Percentiles rank a stretch among this genome's conserved stretches.
Conservation (phyloP, 1,140 invertebrate genomes). For the Cotesia glomerata region DNA sequence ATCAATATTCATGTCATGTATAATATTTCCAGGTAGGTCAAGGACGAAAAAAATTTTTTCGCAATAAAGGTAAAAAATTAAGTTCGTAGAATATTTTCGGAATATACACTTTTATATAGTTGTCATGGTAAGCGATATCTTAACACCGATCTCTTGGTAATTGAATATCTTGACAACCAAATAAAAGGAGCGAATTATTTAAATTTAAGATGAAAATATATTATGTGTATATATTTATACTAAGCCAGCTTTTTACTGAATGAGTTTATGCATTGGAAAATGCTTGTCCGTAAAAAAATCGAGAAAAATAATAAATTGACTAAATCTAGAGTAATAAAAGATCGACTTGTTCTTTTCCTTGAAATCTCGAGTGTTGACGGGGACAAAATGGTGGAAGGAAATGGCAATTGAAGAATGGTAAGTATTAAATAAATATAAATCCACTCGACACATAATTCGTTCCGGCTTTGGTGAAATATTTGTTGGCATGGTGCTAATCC, state of each 20-base stretch:
- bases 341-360: too few relatives aligned
- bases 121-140: conserved; percentile 50
- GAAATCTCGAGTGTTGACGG: background rate
- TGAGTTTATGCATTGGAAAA: too few relatives aligned
- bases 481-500: too few relatives aligned
- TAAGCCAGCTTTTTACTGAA: background rate
- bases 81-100: conserved; percentile 33
- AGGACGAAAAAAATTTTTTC: too few relatives aligned
- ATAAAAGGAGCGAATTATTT: conserved; percentile 17
- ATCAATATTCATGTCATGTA: too few relatives aligned
- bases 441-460: conserved; percentile 42
- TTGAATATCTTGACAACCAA: conserved; percentile 46
- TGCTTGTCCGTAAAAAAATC: too few relatives aligned
- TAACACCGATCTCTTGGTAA: conserved; percentile 49
- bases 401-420: too few relatives aligned
- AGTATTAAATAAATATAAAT: background rate
- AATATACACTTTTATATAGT: conserved; percentile 50
- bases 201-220: background rate
- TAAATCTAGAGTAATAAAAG: too few relatives aligned
- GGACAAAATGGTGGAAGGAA: background rate
- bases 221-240: background rate
- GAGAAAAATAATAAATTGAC: too few relatives aligned
- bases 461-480: conserved; percentile 17
- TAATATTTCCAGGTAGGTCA: too few relatives aligned
- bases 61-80: background rate